These are phyloP conservation scores for Teinopalpus imperialis DNA, from an alignment of 2,888 invertebrate species.

Conservation along the genomic window DNA sequence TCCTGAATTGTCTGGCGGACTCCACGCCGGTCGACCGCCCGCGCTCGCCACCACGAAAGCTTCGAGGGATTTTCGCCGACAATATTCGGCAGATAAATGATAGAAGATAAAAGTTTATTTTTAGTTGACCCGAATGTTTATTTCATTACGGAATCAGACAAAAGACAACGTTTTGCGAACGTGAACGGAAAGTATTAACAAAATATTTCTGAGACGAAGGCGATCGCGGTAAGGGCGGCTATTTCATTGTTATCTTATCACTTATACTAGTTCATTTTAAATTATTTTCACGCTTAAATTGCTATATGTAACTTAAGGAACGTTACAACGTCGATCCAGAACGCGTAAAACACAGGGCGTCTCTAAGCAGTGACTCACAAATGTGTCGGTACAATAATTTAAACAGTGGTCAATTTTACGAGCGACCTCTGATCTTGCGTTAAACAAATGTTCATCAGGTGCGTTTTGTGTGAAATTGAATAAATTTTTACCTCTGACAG, in stretches of 20 bases:
- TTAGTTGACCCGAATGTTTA: conserved; percentile 50
- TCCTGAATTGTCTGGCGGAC: conserved; percentile 65
- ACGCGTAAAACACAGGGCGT: conserved; percentile 8
- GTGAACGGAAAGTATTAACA: not conserved
- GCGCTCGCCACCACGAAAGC: conserved; percentile 41
- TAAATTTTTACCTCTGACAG: conserved; percentile 12
- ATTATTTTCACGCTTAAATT: not conserved
- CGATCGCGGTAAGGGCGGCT: too few relatives aligned
- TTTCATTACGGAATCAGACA: conserved; percentile 44
- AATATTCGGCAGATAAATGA: conserved; percentile 45
- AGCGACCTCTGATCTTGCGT: conserved; percentile 37
- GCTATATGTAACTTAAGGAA: conserved; percentile 1
- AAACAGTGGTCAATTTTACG: conserved; percentile 55
- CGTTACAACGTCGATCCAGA: conserved; percentile 3
- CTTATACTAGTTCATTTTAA: too few relatives aligned
- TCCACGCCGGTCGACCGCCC: conserved; percentile 58
- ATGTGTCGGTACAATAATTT: conserved; percentile 36
- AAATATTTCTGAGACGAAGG: too few relatives aligned
- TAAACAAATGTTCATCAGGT: conserved; percentile 15
- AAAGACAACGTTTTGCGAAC: conserved; percentile 34
- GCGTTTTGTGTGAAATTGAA: conserved; percentile 4
- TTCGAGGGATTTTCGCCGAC: conserved; percentile 10
- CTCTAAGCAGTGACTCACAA: conserved; percentile 11
- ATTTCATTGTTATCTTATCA: too few relatives aligned
- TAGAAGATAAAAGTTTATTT: conserved; percentile 49